Base-by-base conservation (phyloP, 2,888 invertebrate species). In the Uloborus plumipes region DNA sequence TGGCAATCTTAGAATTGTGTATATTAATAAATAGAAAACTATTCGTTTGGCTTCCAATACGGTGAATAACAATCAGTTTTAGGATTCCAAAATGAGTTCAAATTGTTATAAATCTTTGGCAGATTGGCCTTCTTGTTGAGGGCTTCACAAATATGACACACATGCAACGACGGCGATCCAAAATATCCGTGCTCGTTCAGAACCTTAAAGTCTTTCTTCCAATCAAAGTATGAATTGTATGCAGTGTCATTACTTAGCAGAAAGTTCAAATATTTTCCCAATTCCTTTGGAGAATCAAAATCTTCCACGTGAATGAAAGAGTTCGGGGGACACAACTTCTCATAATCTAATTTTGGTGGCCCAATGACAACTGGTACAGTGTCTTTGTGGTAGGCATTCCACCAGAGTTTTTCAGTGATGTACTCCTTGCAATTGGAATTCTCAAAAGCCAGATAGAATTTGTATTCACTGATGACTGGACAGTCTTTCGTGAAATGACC, bases 361-460 rank as follows among this genome's bases (percentile, higher is more conserved):
- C 93, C 94, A 91, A 93, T 91, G 58, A 93, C 92, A 3, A 93
- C 88, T 0, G 93, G 93, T 49, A 86, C 77, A 16, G 82, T 53
- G 13, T 84, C 72, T 70, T 85, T 86, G 53, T 89, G 87, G 86
- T 91, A 93, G 0, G 92, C 92, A 85, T 93, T 91, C 90, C 93
- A 92, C 89, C 92, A 94, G 0, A 91, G 86, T 87, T 94, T 94
- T 87, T 94, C 94, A 0, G 93, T 93, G 64, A 94, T 88, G 86
- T 94, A 94, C 87, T 93, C 92, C 9, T 90, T 89, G 87, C 94
- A 94, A 86, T 92, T 91, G 0, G 92, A 91, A 87, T 93, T 94
- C 88, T 94, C 94, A 85, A 94, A 92, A 0, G 93, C 91, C 59
- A 94, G 88, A 86, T 93, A 93, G 88, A 94, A 94, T 86, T 93